phyloP scores from a whole-genome alignment of 2,888 invertebrate species.

The Nyleta sp. region DNA sequence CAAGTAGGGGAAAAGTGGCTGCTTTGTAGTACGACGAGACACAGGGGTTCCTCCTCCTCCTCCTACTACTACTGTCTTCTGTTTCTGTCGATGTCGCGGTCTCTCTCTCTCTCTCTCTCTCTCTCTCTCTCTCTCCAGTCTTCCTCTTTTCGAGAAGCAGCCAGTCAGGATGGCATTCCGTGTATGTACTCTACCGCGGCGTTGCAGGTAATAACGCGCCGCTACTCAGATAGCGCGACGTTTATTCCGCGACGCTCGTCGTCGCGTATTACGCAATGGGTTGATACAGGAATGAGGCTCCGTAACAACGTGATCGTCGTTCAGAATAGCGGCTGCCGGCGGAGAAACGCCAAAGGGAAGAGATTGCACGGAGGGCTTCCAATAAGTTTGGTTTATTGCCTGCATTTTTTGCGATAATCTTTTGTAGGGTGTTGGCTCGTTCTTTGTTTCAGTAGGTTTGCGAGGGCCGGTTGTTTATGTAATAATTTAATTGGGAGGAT shows the following conservation, averaged over 20 bases:
- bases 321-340: slow-evolving; percentile 30
- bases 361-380: neutral
- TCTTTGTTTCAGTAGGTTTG: neutral
- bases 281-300: slow-evolving; percentile 40
- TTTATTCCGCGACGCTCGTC: slow-evolving; percentile 50
- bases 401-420: slow-evolving; percentile 7
- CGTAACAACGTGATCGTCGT: slow-evolving; percentile 44
- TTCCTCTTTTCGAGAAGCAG: slow-evolving; percentile 12
- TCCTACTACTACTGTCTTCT: too few relatives aligned
- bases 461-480: too few relatives aligned
- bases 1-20: slow-evolving; percentile 34
- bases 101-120: neutral
- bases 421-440: neutral
- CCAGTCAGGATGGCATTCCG: slow-evolving; percentile 46
- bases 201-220: slow-evolving; percentile 55
- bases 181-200: slow-evolving; percentile 53
- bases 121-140: neutral
- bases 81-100: neutral
- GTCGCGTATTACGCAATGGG: slow-evolving; percentile 53
- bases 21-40: slow-evolving; percentile 35
- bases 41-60: slow-evolving; percentile 3
- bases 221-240: slow-evolving; percentile 52
- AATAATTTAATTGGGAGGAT: too few relatives aligned
- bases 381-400: slow-evolving; percentile 30
- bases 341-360: slow-evolving; percentile 14